A percentile compares a stretch with the other conserved stretches of the same genome.
Conservation (phyloP, 2,888 invertebrate genomes). For the Plagiodera versicolora region DNA sequence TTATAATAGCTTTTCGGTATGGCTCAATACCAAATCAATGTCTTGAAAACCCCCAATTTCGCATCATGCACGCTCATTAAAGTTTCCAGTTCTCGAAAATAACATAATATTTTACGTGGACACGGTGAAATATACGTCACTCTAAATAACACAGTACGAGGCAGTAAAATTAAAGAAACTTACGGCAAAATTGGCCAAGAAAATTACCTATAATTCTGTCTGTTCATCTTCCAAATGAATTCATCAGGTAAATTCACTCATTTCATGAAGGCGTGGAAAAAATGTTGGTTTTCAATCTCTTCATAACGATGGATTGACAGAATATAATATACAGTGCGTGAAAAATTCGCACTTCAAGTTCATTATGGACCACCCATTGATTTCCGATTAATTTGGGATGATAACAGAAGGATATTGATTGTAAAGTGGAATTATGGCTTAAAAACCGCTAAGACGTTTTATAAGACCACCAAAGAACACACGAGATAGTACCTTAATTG, state of each 20-base stretch:
- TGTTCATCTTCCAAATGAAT: conserved; percentile 1
- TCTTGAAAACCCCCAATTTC: no score
- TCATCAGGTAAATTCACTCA: background rate
- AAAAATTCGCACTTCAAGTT: no score
- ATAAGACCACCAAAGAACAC: background rate
- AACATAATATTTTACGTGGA: background rate
- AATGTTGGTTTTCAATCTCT: background rate
- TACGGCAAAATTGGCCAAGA: background rate
- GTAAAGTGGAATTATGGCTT: background rate
- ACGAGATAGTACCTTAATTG: background rate
- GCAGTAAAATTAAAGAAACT: background rate
- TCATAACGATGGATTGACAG: no score
- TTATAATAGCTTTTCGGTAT: no score
- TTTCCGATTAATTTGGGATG: background rate
- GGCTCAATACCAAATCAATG: no score
- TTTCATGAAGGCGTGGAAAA: background rate
- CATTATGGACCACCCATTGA: background rate
- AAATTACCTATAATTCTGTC: conserved; percentile 2
- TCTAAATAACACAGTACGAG: background rate
- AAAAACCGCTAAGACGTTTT: background rate
- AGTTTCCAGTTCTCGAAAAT: background rate
- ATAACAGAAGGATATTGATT: background rate
- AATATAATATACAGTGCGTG: no score
- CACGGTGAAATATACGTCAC: background rate
- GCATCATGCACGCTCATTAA: no score